Evolutionary conservation across 1,140 invertebrate genomes (phyloP), one percentile per base, ranked within the genome.

Genomic region (Aphelenchoides fujianensis): DNA sequence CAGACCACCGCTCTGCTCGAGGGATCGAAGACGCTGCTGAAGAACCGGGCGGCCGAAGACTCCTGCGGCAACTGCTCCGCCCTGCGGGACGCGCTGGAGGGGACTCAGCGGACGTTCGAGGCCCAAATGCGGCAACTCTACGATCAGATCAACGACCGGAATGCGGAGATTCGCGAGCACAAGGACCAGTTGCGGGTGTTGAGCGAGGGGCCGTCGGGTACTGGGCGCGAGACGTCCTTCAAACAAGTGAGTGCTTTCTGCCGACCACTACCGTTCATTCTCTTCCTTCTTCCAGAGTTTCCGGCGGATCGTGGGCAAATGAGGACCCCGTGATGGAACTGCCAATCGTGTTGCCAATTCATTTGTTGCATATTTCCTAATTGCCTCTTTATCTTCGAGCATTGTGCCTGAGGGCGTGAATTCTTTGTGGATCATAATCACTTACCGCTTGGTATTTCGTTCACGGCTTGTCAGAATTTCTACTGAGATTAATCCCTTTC

Each of bases 131-230:
- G 78, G 12, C 48, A 68, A 36, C 55, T 76, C 12, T 76, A 76
- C 34, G 75, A 76, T 12, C 72, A 76, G 41, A 62, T 76, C 77
- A 55, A 73, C 7, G 76, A 72, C 31, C 76, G 76, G 27, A 73
- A 76, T 30, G 57, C 52, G 1, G 68, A 79, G 54, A 80, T 76
- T 19, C 53, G 31, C 35, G 52, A 31, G 23, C 74, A 73, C 19
- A 63, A 1, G 35, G 74, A 76, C 5, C n/a, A 16, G 32, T 19
- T 61, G n/a, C n/a, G n/a, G n/a, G 31, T 19, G n/a, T 61, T 61
- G n/a, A 66, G 12, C n/a, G 31, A 34, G 12, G n/a, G 16, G 30
- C 31, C 32, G 34, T 1, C 63, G 12, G n/a, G 32, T 66, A 35
- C n/a, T 36, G 36, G 63, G 23, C 0, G 63, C 37, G 63, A 66